Conservation (phyloP, 2,113 vertebrate genomes). For the Festucalex cinctus region DNA sequence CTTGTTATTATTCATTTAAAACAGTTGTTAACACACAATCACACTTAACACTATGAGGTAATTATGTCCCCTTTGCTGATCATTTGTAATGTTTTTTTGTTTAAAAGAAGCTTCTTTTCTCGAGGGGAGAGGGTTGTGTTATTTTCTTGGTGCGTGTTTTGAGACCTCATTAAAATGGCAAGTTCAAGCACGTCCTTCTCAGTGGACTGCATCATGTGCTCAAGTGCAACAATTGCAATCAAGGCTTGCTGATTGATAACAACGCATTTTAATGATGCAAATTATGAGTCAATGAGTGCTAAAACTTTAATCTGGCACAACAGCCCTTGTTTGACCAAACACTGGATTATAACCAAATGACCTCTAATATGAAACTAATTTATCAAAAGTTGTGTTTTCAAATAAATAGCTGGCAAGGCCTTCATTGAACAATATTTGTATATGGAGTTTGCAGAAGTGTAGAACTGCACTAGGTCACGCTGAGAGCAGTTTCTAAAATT, state of each 20-base stretch:
- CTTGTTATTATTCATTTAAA: conserved; percentile 32
- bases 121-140: conserved; percentile 22
- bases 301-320: background rate
- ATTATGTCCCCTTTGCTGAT: background rate
- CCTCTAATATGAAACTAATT: background rate
- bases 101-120: conserved; percentile 7
- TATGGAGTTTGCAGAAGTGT: background rate
- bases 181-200: conserved; percentile 56
- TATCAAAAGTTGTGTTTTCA: background rate
- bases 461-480: background rate
- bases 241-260: background rate
- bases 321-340: background rate
- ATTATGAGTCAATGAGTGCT: background rate
- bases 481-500: background rate
- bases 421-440: background rate
- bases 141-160: conserved; percentile 36
- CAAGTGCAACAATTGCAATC: conserved; percentile 4
- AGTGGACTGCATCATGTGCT: conserved; percentile 24
- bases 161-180: conserved; percentile 66
- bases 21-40: background rate
- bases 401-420: background rate
- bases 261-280: background rate
- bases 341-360: background rate
- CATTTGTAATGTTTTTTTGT: conserved; percentile 6
- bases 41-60: background rate